phyloP scores from a whole-genome alignment of 1,140 invertebrate genomes.

The Danaus plexippus region DNA sequence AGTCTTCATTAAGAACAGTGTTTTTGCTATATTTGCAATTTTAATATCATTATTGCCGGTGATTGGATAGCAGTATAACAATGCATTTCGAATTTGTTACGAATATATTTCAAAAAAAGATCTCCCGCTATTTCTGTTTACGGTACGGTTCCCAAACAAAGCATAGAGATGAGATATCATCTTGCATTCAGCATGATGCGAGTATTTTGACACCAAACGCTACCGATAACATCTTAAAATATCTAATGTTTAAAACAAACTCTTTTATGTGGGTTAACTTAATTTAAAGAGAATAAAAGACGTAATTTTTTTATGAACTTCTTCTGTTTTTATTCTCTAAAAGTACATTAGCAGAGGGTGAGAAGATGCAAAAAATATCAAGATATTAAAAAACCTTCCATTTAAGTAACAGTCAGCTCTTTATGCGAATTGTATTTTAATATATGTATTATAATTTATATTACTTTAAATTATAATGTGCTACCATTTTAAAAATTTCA shows the following conservation, averaged over 20 bases:
- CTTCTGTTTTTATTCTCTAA: constrained; percentile 14
- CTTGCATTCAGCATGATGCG: constrained; percentile 65
- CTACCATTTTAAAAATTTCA: no score
- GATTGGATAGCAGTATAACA: no score
- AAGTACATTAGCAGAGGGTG: constrained; percentile 12
- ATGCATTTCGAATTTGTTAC: no score
- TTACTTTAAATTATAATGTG: no score
- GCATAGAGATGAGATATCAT: constrained; percentile 54
- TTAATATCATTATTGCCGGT: no score
- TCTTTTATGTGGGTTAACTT: constrained; percentile 66
- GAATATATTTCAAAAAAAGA: constrained; percentile 10
- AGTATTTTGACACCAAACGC: constrained; percentile 69
- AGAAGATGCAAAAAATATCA: constrained; percentile 13
- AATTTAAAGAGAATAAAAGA: constrained; percentile 64
- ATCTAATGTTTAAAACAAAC: constrained; percentile 70
- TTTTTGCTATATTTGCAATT: no score
- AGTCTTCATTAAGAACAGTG: no score
- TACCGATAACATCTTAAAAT: constrained; percentile 65
- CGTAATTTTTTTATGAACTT: constrained; percentile 38
- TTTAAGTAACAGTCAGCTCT: no score
- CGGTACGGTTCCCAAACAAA: constrained; percentile 56
- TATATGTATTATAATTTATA: no score
- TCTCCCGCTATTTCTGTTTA: constrained; percentile 69
- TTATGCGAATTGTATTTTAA: no score
- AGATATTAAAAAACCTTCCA: no score